A percentile compares a stretch with the other conserved stretches of the same genome.
These are phyloP conservation scores for Allobates femoralis DNA, from an alignment of 2,797 vertebrate species.

Conservation along the genomic window DNA sequence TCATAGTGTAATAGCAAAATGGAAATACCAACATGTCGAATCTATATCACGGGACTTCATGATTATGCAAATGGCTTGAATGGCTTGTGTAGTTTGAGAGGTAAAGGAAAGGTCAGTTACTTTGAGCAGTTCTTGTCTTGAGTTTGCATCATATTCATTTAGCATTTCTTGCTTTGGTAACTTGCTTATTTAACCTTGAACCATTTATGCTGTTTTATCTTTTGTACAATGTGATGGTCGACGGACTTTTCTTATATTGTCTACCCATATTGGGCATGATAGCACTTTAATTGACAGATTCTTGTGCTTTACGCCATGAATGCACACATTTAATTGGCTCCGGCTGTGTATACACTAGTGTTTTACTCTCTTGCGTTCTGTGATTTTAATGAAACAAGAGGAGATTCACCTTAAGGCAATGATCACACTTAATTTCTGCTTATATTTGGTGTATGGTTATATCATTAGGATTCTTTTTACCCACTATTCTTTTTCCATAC, in stretches of 20 bases:
- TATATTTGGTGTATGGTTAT: neutral
- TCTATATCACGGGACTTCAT: constrained; percentile 17
- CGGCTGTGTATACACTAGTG: neutral
- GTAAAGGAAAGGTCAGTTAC: constrained; percentile 55
- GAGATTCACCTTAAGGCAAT: neutral
- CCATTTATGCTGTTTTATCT: constrained; percentile 12
- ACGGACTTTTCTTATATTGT: neutral
- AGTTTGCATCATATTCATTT: constrained; percentile 45
- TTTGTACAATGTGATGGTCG: neutral
- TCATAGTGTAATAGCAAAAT: constrained; percentile 20
- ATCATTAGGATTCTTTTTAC: neutral
- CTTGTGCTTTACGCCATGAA: neutral
- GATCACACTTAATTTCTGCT: too few species aligned
- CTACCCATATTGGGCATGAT: neutral
- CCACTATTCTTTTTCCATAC: too few species aligned
- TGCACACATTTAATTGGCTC: neutral
- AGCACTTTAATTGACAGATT: neutral
- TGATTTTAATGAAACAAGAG: neutral
- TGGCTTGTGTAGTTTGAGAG: constrained; percentile 41
- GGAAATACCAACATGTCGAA: constrained; percentile 41
- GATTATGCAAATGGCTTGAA: constrained; percentile 50
- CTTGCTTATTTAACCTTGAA: constrained; percentile 54
- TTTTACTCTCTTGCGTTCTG: neutral
- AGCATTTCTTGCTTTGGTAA: constrained; percentile 31
- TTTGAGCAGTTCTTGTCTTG: constrained; percentile 34